Base-by-base conservation (phyloP, 1,140 invertebrate genomes). In the Heliconius congener region DNA sequence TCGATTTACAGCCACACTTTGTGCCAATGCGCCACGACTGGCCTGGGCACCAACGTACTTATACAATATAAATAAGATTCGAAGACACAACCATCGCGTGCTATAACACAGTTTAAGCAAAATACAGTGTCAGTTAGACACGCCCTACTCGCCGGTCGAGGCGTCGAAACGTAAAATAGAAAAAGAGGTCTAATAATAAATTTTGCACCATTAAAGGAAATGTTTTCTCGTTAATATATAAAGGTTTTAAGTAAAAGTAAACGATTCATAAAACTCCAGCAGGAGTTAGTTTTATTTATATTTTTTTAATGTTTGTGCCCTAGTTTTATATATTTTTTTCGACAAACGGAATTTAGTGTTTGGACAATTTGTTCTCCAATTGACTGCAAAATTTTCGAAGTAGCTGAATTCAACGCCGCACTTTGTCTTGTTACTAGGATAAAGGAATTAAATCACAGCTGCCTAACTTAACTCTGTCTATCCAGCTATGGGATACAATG, bases 141-240 rank as follows among this genome's bases (percentile, higher is more conserved):
- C 60, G 23, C 60, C 60, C 60, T 13, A 66, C 19, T 9, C 5
- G 50, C 60, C 60, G 23, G 60, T 11, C 11, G 60, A 30, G 27
- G 60, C 60, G 60, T 30, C 23, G 60, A 66, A 27, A 66, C 23
- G 60, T 27, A 30, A 66, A 66, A 66, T 66, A 66, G 27, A 66
- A 27, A 66, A 66, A 30, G 23, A 27, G 60, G 23, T 66, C 60
- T 30, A 27, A 66, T 66, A 66, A 66, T 27, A 66, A 66, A 66
- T 66, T 66, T 66, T 66, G 23, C 27, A 66, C 60, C 60, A 30
- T 66, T 30, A 66, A 66, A 66, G 60, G 3, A 30, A 66, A 30
- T 66, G 27, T 66, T 4, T 30, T 66, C 60, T 16, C 27, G 27
- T 30, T 66, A 66, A 66, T 66, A 66, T 66, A 66, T 13, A 66